Conservation (phyloP, 2,113 vertebrate genomes). For the Thinocorus orbignyianus region DNA sequence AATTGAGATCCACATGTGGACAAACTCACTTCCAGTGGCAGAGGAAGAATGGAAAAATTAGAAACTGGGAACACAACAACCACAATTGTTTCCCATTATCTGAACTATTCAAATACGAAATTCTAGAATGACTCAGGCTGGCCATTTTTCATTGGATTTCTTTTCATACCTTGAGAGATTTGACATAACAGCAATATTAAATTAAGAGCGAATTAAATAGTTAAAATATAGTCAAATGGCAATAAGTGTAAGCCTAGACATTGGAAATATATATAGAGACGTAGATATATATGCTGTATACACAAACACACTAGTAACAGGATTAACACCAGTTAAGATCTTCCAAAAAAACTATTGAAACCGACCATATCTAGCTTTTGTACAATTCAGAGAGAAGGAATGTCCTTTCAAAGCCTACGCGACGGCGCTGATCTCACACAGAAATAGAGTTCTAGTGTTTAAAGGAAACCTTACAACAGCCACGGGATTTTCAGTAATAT, state of each 20-base stretch:
- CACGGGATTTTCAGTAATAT: conserved; percentile 37
- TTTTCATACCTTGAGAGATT: not conserved
- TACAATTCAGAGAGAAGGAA: not conserved
- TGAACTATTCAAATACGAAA: not conserved
- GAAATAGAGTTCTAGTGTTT: conserved; percentile 41
- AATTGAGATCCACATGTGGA: not conserved
- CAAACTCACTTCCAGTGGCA: not conserved
- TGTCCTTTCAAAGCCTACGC: not conserved
- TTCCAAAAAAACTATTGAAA: not conserved
- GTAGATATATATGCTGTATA: not conserved
- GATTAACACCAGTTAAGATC: not conserved
- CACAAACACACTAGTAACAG: not conserved
- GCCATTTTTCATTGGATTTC: not conserved
- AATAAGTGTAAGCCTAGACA: not conserved
- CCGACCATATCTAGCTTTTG: not conserved
- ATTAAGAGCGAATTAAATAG: not conserved
- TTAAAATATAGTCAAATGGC: not conserved
- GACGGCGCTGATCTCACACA: not conserved
- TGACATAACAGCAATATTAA: not conserved
- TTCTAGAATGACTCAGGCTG: not conserved
- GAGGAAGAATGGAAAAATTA: not conserved
- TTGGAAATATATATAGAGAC: not conserved
- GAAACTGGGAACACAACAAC: not conserved
- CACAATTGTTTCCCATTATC: not conserved
- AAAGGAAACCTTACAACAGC: conserved; percentile 55